A percentile compares a stretch with the other conserved stretches of the same genome.
These are phyloP conservation scores for Leptodactylus fallax DNA, from an alignment of 2,797 vertebrate species.

Conservation along the genomic window DNA sequence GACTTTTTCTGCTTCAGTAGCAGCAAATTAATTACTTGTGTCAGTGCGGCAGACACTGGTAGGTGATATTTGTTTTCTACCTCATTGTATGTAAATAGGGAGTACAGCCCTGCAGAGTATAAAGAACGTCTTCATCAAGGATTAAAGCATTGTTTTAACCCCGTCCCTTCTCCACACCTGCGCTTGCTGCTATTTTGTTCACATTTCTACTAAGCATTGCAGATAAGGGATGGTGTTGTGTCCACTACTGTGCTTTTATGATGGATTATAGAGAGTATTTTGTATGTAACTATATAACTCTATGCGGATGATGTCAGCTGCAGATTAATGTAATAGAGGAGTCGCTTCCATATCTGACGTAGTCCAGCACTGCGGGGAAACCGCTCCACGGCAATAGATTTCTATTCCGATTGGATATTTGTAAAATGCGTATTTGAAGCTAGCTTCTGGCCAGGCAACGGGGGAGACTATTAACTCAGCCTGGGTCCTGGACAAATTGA, in stretches of 20 bases:
- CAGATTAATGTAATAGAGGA: neutral
- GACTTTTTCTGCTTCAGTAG: constrained; percentile 31
- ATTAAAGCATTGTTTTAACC: neutral
- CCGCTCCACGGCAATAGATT: neutral
- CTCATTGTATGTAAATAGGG: neutral
- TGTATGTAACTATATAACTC: neutral
- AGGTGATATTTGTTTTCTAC: constrained; percentile 32
- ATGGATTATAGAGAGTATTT: neutral
- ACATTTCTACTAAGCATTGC: neutral
- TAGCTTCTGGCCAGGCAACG: neutral
- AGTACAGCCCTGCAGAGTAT: neutral
- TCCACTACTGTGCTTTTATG: neutral
- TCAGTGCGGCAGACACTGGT: neutral
- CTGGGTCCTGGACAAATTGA: neutral
- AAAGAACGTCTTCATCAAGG: neutral
- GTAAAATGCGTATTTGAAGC: neutral
- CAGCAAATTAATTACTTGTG: constrained; percentile 36
- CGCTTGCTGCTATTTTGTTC: neutral
- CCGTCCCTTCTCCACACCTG: neutral
- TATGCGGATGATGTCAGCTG: neutral
- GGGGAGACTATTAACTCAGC: constrained; percentile 11
- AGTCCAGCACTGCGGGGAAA: neutral
- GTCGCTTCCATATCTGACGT: neutral
- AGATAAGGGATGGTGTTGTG: neutral
- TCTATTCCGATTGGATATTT: neutral